Evolutionary conservation across 2,888 invertebrate species (phyloP).

Genomic region (Caenorhabditis sp.): DNA sequence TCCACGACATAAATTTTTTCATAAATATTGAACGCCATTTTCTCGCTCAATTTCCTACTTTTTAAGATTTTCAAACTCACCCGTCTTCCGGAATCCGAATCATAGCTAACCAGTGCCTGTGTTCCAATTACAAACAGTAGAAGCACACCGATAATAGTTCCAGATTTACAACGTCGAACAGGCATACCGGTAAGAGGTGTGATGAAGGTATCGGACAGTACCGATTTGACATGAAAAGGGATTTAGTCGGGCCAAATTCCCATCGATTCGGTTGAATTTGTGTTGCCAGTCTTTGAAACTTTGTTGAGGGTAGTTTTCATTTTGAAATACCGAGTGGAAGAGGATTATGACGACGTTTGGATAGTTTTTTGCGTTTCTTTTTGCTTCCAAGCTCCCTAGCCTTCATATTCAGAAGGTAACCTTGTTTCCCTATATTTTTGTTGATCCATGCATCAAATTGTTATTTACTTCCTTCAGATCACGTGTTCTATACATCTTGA

Average conservation of each 20-base stretch:
- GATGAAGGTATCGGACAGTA: constrained; percentile 34
- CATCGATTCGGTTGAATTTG: constrained; percentile 24
- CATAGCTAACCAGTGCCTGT: constrained; percentile 45
- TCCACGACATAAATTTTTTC: too few species aligned
- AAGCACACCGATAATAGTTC: constrained; percentile 20
- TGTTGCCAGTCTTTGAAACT: constrained; percentile 51
- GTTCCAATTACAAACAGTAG: constrained; percentile 37
- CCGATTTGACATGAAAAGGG: constrained; percentile 39
- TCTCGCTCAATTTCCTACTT: too few species aligned
- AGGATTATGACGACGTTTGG: too few species aligned
- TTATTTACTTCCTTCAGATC: too few species aligned
- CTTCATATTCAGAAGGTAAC: too few species aligned
- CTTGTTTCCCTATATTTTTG: too few species aligned
- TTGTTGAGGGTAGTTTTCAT: constrained; percentile 13
- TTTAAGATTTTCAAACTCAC: constrained; percentile 14
- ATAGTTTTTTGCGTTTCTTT: too few species aligned
- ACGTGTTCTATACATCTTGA: neutral
- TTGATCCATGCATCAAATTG: too few species aligned
- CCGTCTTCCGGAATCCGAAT: constrained; percentile 61
- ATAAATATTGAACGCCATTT: too few species aligned
- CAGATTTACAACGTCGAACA: constrained; percentile 32
- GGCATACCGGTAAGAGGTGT: constrained; percentile 56
- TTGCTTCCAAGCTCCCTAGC: too few species aligned
- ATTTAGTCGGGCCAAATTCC: constrained; percentile 39
- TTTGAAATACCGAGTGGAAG: too few species aligned